Conservation (phyloP, 2,888 invertebrate species). For the Leucozona laternaria region DNA sequence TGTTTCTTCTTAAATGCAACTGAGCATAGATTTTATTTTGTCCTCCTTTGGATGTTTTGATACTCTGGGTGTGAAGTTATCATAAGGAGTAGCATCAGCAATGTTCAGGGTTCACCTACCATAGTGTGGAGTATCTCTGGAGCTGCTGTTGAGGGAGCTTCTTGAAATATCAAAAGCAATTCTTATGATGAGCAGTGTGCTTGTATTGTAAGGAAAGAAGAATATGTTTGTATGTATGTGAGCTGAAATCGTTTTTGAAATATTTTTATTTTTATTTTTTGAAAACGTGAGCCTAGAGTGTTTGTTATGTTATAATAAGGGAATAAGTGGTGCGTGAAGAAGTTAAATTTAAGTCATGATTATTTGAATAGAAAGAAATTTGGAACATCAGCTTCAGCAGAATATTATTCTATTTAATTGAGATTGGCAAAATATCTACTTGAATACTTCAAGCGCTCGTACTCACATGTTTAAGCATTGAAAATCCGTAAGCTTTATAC, state of each 20-base stretch:
- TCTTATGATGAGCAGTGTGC: slow-evolving; percentile 29
- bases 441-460: too few relatives aligned
- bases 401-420: slow-evolving; percentile 1
- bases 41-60: slow-evolving; percentile 36
- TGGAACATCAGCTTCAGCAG: slow-evolving; percentile 3
- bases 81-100: slow-evolving; percentile 10
- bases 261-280: neutral
- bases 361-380: neutral
- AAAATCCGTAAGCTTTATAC: too few relatives aligned
- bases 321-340: slow-evolving; percentile 33
- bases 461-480: too few relatives aligned
- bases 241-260: neutral
- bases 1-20: slow-evolving; percentile 44
- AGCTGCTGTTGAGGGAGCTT: slow-evolving; percentile 26
- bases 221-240: slow-evolving; percentile 21
- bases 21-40: slow-evolving; percentile 22
- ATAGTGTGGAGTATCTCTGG: slow-evolving; percentile 1
- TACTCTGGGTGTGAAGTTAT: slow-evolving; percentile 32
- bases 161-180: slow-evolving; percentile 40
- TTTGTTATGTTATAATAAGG: slow-evolving; percentile 1
- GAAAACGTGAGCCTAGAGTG: neutral
- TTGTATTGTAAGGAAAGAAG: neutral
- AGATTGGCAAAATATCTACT: too few relatives aligned
- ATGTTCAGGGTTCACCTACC: neutral
- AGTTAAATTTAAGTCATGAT: neutral